These are phyloP conservation scores for Zygogramma bicolorata DNA, from an alignment of 2,888 invertebrate species.

Conservation along the genomic window DNA sequence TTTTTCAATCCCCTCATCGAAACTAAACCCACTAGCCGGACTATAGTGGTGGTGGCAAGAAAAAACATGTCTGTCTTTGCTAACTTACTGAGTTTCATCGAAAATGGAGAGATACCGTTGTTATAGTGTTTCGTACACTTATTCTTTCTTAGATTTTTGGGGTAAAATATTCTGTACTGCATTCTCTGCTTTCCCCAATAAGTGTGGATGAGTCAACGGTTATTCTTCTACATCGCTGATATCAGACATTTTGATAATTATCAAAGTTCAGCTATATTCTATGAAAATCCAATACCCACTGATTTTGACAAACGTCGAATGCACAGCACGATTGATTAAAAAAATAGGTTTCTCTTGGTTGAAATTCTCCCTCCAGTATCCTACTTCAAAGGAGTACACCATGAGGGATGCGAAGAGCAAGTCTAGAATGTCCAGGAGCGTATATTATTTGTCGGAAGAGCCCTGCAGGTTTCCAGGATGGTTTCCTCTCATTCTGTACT, in stretches of 20 bases:
- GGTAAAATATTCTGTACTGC: too few species aligned
- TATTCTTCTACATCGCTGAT: too few species aligned
- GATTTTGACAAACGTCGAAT: constrained; percentile 76
- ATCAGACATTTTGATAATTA: too few species aligned
- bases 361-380: constrained; percentile 91
- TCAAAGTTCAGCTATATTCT: too few species aligned
- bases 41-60: constrained; percentile 74
- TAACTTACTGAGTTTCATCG: constrained; percentile 91
- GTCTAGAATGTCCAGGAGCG: constrained; percentile 78
- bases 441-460: constrained; percentile 59
- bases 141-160: too few species aligned
- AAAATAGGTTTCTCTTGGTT: constrained; percentile 80
- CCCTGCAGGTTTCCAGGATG: constrained; percentile 70
- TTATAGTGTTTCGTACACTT: constrained; percentile 85
- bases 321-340: constrained; percentile 72
- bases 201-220: too few species aligned
- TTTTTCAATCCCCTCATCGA: constrained; percentile 81
- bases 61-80: constrained; percentile 71
- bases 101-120: constrained; percentile 79
- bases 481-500: constrained; percentile 75
- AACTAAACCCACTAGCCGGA: constrained; percentile 77
- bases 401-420: constrained; percentile 78
- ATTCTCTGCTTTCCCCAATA: too few species aligned
- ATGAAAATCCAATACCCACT: too few species aligned
- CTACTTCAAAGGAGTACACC: constrained; percentile 84